Evolutionary conservation across 2,888 invertebrate genomes (phyloP).

Genomic region (Napeogenes sylphis): DNA sequence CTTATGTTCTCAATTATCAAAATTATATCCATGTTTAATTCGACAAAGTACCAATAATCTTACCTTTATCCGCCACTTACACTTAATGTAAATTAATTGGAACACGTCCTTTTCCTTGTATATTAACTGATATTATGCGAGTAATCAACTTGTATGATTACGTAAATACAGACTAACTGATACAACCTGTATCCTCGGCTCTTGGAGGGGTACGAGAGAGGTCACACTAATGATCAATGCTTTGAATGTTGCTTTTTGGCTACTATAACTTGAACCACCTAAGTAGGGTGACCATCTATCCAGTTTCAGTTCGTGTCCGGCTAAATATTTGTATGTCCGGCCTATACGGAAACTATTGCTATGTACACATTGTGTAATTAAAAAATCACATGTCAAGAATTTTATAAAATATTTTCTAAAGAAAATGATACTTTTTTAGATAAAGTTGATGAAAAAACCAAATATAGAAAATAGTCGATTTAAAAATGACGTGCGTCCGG

Average conservation of each 20-base stretch:
- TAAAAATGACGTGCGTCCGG: too few relatives aligned
- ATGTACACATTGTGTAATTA: too few relatives aligned
- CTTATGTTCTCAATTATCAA: too few relatives aligned
- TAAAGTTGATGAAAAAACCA: too few relatives aligned
- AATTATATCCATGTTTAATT: too few relatives aligned
- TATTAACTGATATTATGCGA: slow-evolving; percentile 5
- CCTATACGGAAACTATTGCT: too few relatives aligned
- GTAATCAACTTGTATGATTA: slow-evolving; percentile 18
- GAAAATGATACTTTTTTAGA: too few relatives aligned
- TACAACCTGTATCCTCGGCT: slow-evolving; percentile 23
- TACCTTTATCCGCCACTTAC: neutral
- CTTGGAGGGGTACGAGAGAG: slow-evolving; percentile 12
- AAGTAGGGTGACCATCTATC: neutral
- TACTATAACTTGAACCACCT: neutral
- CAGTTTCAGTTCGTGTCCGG: too few relatives aligned
- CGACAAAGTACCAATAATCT: neutral
- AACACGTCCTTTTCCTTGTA: neutral
- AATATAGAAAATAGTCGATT: too few relatives aligned
- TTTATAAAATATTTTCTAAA: too few relatives aligned
- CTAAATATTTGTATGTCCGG: too few relatives aligned
- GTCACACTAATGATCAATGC: neutral
- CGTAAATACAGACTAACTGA: slow-evolving; percentile 21
- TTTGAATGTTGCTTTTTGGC: neutral
- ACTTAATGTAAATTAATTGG: neutral
- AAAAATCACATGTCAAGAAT: too few relatives aligned